Evolutionary conservation across 2,888 invertebrate species (phyloP).

Genomic region (Cheilosia vernalis): DNA sequence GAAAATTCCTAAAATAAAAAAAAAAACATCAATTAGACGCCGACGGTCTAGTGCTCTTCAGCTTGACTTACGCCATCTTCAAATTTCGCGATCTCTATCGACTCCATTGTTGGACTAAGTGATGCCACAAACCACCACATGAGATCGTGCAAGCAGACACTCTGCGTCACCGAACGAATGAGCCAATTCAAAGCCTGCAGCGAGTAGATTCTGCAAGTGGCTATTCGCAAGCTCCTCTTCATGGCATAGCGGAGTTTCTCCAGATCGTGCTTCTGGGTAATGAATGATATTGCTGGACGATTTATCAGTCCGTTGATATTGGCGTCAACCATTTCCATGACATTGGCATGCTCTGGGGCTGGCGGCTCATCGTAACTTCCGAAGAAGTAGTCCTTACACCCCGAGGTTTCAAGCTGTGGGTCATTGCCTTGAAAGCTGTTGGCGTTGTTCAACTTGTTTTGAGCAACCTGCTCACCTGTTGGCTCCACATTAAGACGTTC

Average conservation of each 20-base stretch:
- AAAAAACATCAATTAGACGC: neutral
- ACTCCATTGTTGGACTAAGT: slow-evolving; percentile 86
- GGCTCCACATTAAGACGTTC: slow-evolving; percentile 59
- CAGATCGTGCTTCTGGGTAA: slow-evolving; percentile 93
- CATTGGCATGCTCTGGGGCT: slow-evolving; percentile 61
- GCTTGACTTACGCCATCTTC: slow-evolving; percentile 81
- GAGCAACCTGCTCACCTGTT: slow-evolving; percentile 55
- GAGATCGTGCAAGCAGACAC: slow-evolving; percentile 95
- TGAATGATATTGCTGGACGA: slow-evolving; percentile 94
- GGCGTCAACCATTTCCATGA: slow-evolving; percentile 76
- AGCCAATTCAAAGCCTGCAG: slow-evolving; percentile 98
- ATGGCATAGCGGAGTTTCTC: slow-evolving; percentile 92
- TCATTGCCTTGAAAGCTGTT: slow-evolving; percentile 62
- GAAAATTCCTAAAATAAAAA: slow-evolving; percentile 82
- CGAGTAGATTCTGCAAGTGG: slow-evolving; percentile 92
- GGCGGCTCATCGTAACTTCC: slow-evolving; percentile 48
- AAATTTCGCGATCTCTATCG: slow-evolving; percentile 83
- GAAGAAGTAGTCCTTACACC: slow-evolving; percentile 50
- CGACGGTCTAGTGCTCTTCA: neutral
- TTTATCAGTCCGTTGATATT: slow-evolving; percentile 79
- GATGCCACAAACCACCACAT: slow-evolving; percentile 98
- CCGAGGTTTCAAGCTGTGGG: slow-evolving; percentile 49
- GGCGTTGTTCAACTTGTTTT: slow-evolving; percentile 60
- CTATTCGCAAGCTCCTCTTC: slow-evolving; percentile 92
- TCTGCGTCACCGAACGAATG: slow-evolving; percentile 94